Evolutionary conservation across 2,797 vertebrate species (phyloP).

Genomic region (Podarcis siculus): DNA sequence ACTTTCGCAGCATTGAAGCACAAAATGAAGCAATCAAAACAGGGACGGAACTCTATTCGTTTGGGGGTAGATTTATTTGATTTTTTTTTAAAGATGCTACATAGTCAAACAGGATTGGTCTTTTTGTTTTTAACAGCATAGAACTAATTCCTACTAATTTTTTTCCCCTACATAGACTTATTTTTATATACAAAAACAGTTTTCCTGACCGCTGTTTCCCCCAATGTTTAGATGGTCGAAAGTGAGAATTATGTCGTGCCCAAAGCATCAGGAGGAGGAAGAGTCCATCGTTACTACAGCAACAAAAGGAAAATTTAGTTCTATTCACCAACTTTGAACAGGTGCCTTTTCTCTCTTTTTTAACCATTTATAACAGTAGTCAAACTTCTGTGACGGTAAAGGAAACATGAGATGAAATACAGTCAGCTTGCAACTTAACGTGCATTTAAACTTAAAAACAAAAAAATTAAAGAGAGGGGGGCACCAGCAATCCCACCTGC

Average conservation of each 20-base stretch:
- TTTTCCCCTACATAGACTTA: constrained; percentile 82
- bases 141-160: constrained; percentile 87
- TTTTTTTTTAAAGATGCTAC: constrained; percentile 96
- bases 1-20: background rate
- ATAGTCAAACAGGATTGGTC: constrained; percentile 94
- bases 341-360: constrained; percentile 47
- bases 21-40: background rate
- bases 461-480: no score
- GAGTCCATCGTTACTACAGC: constrained; percentile 77
- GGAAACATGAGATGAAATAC: constrained; percentile 82
- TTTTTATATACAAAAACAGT: constrained; percentile 86
- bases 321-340: constrained; percentile 60
- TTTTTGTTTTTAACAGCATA: constrained; percentile 83
- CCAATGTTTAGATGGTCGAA: constrained; percentile 66
- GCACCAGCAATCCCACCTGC: no score
- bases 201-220: constrained; percentile 78
- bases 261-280: constrained; percentile 68
- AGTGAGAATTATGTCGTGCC: constrained; percentile 75
- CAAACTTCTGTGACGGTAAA: constrained; percentile 69
- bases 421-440: no score
- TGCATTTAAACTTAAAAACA: no score
- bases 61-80: constrained; percentile 83
- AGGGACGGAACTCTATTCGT: constrained; percentile 60
- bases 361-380: constrained; percentile 49
- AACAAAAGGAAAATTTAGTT: constrained; percentile 76